phyloP scores from a whole-genome alignment of 2,113 vertebrate species.

The Sapajus apella region DNA sequence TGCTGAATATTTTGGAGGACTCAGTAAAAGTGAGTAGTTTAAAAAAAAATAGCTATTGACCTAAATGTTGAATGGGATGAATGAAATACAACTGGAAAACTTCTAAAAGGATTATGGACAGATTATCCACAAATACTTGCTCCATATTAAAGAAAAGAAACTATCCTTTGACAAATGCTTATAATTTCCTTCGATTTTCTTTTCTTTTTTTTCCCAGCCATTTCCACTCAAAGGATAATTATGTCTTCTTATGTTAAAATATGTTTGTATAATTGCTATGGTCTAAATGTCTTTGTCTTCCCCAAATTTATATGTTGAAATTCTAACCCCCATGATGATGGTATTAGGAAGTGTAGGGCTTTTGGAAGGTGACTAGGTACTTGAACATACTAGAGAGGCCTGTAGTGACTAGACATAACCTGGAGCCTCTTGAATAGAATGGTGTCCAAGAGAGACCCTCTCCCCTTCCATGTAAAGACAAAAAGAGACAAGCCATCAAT shows the following conservation, averaged over 20 bases:
- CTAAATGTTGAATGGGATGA: not conserved
- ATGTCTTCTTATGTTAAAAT: not conserved
- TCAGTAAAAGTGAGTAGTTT: not conserved
- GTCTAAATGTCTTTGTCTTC: not conserved
- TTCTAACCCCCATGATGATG: not conserved
- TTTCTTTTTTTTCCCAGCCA: no score
- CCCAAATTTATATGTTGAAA: not conserved
- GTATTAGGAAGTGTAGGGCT: not conserved
- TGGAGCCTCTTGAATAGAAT: not conserved
- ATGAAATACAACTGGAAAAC: not conserved
- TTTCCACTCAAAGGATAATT: no score
- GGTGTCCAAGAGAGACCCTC: not conserved
- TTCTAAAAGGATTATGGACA: not conserved
- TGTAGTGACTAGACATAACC: no score
- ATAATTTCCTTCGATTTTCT: no score
- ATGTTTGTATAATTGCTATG: not conserved
- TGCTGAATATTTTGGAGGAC: not conserved
- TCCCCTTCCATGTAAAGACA: not conserved
- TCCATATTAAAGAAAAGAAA: not conserved
- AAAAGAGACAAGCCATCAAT: not conserved
- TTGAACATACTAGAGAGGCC: no score
- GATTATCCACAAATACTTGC: not conserved
- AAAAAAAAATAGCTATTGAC: not conserved
- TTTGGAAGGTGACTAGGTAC: not conserved
- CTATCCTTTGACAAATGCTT: no score